A percentile compares a stretch with the other conserved stretches of the same genome.
Conservation (phyloP, 2,797 vertebrate species). For the Channa striata region DNA sequence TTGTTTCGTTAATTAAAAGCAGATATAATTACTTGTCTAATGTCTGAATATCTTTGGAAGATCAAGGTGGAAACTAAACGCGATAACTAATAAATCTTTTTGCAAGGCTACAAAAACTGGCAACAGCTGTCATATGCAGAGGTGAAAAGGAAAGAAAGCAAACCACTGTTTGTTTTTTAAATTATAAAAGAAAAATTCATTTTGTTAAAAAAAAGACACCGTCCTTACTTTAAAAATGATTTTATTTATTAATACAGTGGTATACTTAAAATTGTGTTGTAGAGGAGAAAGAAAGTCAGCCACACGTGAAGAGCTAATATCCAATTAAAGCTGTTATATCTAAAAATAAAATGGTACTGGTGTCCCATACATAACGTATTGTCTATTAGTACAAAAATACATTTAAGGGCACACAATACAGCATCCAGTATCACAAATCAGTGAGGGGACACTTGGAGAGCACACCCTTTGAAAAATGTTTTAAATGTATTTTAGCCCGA, state of each 20-base stretch:
- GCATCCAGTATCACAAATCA: slow-evolving; percentile 96
- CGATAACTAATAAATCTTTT: too few relatives aligned
- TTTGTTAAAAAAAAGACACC: neutral
- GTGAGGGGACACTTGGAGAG: slow-evolving; percentile 83
- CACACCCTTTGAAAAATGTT: slow-evolving; percentile 74
- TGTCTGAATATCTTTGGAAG: too few relatives aligned
- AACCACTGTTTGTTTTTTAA: too few relatives aligned
- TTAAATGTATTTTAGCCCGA: slow-evolving; percentile 90
- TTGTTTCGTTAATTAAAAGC: too few relatives aligned
- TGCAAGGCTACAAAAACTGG: too few relatives aligned
- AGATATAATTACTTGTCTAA: too few relatives aligned
- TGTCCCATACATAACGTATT: slow-evolving; percentile 97
- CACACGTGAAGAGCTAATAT: slow-evolving; percentile 95
- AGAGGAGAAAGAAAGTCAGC: slow-evolving; percentile 88
- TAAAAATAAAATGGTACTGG: slow-evolving; percentile 93
- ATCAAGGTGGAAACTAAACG: too few relatives aligned
- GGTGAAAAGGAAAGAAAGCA: neutral
- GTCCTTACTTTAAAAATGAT: slow-evolving; percentile 95
- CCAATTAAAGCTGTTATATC: slow-evolving; percentile 94
- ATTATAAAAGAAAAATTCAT: too few relatives aligned
- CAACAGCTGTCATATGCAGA: too few relatives aligned
- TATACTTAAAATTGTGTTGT: slow-evolving; percentile 97
- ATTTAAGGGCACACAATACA: slow-evolving; percentile 99
- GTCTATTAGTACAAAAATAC: slow-evolving; percentile 99
- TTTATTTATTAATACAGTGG: slow-evolving; percentile 96